Percentiles rank a stretch among this genome's conserved stretches.
These are phyloP conservation scores for Rhincodon typus DNA, from an alignment of 2,797 vertebrate genomes.

Conservation along the genomic window DNA sequence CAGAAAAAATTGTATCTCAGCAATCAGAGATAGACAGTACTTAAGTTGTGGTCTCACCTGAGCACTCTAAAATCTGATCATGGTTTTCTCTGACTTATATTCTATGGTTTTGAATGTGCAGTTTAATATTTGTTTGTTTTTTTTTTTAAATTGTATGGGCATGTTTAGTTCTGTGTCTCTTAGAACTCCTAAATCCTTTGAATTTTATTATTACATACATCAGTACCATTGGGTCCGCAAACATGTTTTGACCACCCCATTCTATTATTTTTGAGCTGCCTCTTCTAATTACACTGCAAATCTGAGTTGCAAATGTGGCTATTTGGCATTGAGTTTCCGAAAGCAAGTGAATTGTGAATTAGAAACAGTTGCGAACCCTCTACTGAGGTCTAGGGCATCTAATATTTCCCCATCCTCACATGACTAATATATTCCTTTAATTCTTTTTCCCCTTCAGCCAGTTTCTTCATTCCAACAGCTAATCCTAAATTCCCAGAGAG, in stretches of 20 bases:
- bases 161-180: neutral
- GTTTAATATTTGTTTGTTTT: neutral
- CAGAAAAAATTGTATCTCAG: neutral
- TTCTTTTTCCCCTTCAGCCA: neutral
- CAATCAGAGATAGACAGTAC: neutral
- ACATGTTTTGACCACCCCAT: neutral
- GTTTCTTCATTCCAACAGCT: neutral
- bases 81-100: neutral
- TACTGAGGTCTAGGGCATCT: neutral
- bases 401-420: neutral
- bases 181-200: neutral
- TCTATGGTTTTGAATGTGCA: neutral
- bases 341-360: neutral
- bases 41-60: conserved; percentile 17
- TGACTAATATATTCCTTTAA: neutral
- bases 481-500: too few species aligned
- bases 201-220: neutral
- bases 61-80: neutral
- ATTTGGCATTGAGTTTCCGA: neutral
- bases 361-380: too few species aligned
- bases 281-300: neutral
- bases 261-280: neutral
- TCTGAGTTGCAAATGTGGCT: neutral
- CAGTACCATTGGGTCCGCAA: neutral
- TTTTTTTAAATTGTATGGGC: neutral